Evolutionary conservation across 2,113 vertebrate species (phyloP).

Genomic region (Coracopsis vasa): DNA sequence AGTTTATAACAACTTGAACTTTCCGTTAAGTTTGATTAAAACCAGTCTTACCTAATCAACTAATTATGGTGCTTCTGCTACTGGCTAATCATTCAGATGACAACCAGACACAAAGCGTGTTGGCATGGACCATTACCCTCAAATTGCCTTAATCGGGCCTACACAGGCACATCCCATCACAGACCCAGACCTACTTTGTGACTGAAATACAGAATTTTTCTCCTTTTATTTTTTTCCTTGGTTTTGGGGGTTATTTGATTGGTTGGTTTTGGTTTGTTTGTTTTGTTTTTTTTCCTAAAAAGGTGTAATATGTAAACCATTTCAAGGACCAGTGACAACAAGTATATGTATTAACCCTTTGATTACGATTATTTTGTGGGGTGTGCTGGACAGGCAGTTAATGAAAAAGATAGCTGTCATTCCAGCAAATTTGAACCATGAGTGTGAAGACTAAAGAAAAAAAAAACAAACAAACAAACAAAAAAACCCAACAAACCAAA

Average conservation of each 20-base stretch:
- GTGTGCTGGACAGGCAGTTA: neutral
- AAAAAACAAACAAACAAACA: neutral
- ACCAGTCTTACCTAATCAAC: neutral
- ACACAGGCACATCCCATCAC: neutral
- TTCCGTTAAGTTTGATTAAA: constrained; percentile 4
- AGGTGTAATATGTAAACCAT: neutral
- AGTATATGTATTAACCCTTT: neutral
- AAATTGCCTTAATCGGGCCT: neutral
- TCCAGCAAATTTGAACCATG: neutral
- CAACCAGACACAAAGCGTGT: neutral
- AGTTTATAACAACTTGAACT: neutral
- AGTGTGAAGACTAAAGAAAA: neutral
- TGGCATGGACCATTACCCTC: neutral
- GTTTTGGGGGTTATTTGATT: neutral
- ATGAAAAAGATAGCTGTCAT: neutral
- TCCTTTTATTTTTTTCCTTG: neutral
- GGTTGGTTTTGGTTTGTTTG: too few relatives aligned
- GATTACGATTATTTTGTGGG: neutral
- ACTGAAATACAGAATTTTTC: neutral
- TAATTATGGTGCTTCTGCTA: neutral
- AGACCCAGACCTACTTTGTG: neutral
- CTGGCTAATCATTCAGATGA: neutral
- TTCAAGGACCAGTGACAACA: neutral
- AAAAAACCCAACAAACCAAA: neutral
- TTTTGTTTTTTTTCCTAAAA: neutral